A percentile compares a stretch with the other conserved stretches of the same genome.
Evolutionary conservation across 2,113 vertebrate genomes (phyloP).

Genomic region (Lethenteron camtschaticum): DNA sequence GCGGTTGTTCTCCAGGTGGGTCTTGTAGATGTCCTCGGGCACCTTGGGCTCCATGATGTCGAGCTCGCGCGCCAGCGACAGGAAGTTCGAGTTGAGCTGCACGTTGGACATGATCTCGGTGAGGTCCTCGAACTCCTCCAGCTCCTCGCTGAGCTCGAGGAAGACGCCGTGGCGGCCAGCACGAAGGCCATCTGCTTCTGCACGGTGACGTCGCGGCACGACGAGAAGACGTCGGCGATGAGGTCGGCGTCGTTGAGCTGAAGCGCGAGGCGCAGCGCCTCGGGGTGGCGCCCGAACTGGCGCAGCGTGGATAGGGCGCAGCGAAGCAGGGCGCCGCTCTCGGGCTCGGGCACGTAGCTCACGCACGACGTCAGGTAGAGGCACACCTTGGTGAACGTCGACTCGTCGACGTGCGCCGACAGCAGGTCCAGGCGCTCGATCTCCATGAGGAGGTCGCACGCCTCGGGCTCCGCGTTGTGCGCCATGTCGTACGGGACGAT

Average conservation of each 20-base stretch:
- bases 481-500: slow-evolving; percentile 96
- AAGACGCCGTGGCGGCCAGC: slow-evolving; percentile 85
- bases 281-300: slow-evolving; percentile 77
- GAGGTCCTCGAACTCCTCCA: slow-evolving; percentile 84
- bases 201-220: slow-evolving; percentile 88
- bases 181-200: slow-evolving; percentile 98
- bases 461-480: slow-evolving; percentile 88
- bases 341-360: slow-evolving; percentile 84
- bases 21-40: slow-evolving; percentile 97
- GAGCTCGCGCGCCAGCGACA: slow-evolving; percentile 84
- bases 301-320: slow-evolving; percentile 79
- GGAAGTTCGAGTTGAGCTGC: slow-evolving; percentile 92
- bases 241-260: slow-evolving; percentile 92
- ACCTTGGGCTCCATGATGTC: slow-evolving; percentile 99
- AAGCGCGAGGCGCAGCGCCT: slow-evolving; percentile 71
- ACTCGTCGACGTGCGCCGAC: slow-evolving; percentile 79
- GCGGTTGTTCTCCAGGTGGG: slow-evolving; percentile 94
- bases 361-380: slow-evolving; percentile 97
- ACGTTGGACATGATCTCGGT: slow-evolving; percentile 99
- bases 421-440: slow-evolving; percentile 89
- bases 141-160: slow-evolving; percentile 80
- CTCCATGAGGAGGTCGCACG: slow-evolving; percentile 93
- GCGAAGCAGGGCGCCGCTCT: slow-evolving; percentile 77
- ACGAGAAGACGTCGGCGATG: slow-evolving; percentile 92
- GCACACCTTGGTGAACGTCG: slow-evolving; percentile 87